Percentiles rank a stretch among this genome's conserved stretches.
These are phyloP conservation scores for Onchidella celtica DNA, from an alignment of 2,888 invertebrate species.

Conservation along the genomic window DNA sequence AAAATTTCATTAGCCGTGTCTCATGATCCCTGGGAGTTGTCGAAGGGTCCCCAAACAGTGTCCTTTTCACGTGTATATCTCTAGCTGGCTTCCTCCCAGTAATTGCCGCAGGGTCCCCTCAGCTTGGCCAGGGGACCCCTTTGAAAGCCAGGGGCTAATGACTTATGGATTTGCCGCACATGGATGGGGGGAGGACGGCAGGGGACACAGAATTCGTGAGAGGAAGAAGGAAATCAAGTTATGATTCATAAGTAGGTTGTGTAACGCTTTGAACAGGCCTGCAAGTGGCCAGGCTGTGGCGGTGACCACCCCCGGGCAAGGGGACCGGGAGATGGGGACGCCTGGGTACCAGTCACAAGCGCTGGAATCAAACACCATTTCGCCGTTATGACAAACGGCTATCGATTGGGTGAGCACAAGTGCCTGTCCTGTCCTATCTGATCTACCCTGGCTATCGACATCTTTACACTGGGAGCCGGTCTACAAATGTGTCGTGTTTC, in stretches of 20 bases:
- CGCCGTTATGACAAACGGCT: slow-evolving; percentile 26
- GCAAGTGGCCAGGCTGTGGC: not conserved
- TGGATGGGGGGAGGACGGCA: not conserved
- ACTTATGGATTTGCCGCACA: slow-evolving; percentile 36
- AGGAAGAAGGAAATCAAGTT: slow-evolving; percentile 14
- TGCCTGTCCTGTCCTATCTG: not conserved
- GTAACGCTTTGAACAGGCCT: slow-evolving; percentile 5
- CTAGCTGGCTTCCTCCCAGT: slow-evolving; percentile 23
- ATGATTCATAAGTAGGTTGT: slow-evolving; percentile 39
- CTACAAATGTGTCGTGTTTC: no score
- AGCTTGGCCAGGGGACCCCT: not conserved
- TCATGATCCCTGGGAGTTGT: slow-evolving; percentile 22
- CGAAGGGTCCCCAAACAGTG: slow-evolving; percentile 31
- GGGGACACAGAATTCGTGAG: not conserved
- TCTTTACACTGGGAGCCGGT: not conserved
- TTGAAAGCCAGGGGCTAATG: slow-evolving; percentile 26
- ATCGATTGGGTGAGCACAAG: slow-evolving; percentile 25
- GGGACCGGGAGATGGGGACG: slow-evolving; percentile 2
- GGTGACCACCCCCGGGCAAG: not conserved
- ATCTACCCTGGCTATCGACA: slow-evolving; percentile 6
- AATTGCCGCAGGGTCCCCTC: slow-evolving; percentile 25
- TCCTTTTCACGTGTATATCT: slow-evolving; percentile 10
- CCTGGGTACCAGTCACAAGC: slow-evolving; percentile 1
- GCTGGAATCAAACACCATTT: slow-evolving; percentile 15
- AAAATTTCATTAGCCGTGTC: slow-evolving; percentile 44